These are phyloP conservation scores for Mesodorylaimus sp. DNA, from an alignment of 2,888 invertebrate species.

Conservation along the genomic window DNA sequence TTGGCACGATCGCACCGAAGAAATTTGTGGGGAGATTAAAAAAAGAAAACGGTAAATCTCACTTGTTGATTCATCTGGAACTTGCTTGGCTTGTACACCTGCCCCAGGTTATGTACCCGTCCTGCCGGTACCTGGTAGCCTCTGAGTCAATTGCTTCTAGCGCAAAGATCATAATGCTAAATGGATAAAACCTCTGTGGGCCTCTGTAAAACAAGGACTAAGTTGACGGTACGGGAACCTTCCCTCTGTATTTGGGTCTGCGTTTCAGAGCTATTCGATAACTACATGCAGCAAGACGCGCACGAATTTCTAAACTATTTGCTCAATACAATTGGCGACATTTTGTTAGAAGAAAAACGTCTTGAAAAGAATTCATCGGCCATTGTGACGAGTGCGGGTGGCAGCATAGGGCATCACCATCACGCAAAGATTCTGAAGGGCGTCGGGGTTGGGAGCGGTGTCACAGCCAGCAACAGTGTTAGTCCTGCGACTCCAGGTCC, in stretches of 20 bases:
- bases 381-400: too few species aligned
- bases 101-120: too few species aligned
- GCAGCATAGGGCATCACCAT: too few species aligned
- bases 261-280: constrained; percentile 81
- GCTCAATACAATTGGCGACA: constrained; percentile 93
- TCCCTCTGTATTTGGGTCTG: too few species aligned
- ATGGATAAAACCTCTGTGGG: background rate
- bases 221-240: too few species aligned
- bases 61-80: too few species aligned
- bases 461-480: constrained; percentile 1
- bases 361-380: constrained; percentile 9
- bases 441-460: too few species aligned
- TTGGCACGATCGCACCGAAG: constrained; percentile 96
- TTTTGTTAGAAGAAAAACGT: constrained; percentile 43
- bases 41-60: constrained; percentile 71
- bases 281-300: constrained; percentile 99
- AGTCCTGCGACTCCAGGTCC: background rate
- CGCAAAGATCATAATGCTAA: too few species aligned
- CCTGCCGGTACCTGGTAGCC: too few species aligned
- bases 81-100: too few species aligned
- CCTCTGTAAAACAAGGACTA: background rate
- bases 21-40: constrained; percentile 93
- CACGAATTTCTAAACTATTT: constrained; percentile 98
- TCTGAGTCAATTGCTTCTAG: background rate
- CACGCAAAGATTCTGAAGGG: too few species aligned